Evolutionary conservation across 1,140 invertebrate genomes (phyloP), one percentile per base, ranked within the genome.

Genomic region (Ceratina japonica): DNA sequence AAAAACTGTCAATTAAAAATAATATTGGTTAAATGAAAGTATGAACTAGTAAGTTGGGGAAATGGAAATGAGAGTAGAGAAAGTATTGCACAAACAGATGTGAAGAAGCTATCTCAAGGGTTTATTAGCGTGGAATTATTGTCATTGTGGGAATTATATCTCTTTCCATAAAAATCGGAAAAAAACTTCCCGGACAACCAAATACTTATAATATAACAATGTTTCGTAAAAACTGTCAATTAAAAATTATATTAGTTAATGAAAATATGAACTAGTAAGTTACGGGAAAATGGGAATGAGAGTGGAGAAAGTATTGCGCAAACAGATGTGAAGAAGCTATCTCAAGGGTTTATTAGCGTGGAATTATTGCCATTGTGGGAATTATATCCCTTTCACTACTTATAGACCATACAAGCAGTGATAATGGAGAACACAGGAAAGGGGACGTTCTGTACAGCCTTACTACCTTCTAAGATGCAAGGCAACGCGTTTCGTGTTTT

Each of bases 81-180:
- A 74, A 52, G 22, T 37, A 37, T 49, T 22, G 71, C 37, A 54
- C 15, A 37, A 20, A 22, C 10, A 31, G 8, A 18, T 24, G 37
- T 64, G 13, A 70, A 64, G 59, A 86, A 79, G 70, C 62, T 73
- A 61, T 49, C 66, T 52, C 70, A 73, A 82, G 52, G 83, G 82
- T 84, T 82, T 85, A 89, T 88, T 88, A 89, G 85, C 83, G 76
- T 71, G 76, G 79, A 89, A 89, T 89, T 87, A 88, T 89, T 84
- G 84, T 82, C 82, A 86, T 80, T 87, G 80, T 78, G 76, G 76
- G 82, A 70, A 59, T 62, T 75, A 63, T 68, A 81, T 75, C 77
- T 80, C 75, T 85, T 85, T 87, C 81, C n/a, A n/a, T n/a, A n/a
- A n/a, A n/a, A n/a, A n/a, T n/a, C n/a, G n/a, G n/a, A n/a, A n/a